Evolutionary conservation across 2,888 invertebrate genomes (phyloP), one percentile per base, ranked within the genome.

Genomic region (Nasonia oneida): DNA sequence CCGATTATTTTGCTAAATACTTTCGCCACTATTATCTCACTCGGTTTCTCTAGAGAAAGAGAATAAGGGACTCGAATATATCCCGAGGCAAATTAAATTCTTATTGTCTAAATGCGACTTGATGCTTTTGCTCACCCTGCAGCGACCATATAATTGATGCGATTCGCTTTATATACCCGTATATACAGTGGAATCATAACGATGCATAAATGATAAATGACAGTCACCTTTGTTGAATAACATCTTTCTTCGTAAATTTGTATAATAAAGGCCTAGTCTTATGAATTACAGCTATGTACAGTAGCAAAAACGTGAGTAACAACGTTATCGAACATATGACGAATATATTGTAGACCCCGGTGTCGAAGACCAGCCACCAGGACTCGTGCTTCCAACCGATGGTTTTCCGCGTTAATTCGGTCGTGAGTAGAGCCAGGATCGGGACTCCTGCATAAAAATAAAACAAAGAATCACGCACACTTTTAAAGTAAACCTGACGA

Each of bases 311-410:
- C 76, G 97, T 94, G 57, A 95, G 92, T 64, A 96, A 94, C 90
- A 97, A 95, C 85, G 97, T 94, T 50, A 95, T 95, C 88, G 96
- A 95, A 84, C 96, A 96, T 79, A 95, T 95, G 47, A 95, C 94
- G 91, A 96, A 96, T 89, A 96, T 96, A 87, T 95, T 94, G 90
- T 96, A 96, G 81, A 96, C 94, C 29, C 95, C 93, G 37, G 95
- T 94, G 39, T 94, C 94, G 81, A 94, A 94, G 87, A 95, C 94
- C 87, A 96, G 93, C 96, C 96, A 96, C 96, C 96, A 96, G 75
- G 95, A 95, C 64, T 94, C 95, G 33, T 95, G 93, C 87, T 93
- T 88, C 94, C 95, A 91, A 92, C 94, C 94, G 93, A 95, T 93
- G 91, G 94, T 95, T 81, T 96, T 95, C 89, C 96, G 96, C 89